Percentiles rank a stretch among this genome's conserved stretches.
Conservation (phyloP, 2,888 invertebrate genomes). For the Cephalotes varians region DNA sequence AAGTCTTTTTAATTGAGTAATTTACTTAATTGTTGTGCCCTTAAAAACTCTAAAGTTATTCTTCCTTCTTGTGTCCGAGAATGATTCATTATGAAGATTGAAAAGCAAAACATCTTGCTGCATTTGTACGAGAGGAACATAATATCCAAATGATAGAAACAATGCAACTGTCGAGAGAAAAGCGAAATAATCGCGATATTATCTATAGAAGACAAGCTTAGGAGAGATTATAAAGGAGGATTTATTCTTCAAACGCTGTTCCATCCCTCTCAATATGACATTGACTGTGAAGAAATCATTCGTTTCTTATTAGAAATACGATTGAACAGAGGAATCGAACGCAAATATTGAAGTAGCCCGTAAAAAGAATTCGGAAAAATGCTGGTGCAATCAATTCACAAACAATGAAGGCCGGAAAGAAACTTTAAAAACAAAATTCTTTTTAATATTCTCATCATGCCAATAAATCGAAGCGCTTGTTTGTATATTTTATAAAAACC, state of each 20-base stretch:
- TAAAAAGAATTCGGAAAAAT: background rate
- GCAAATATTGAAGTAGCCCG: background rate
- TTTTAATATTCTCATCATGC: background rate
- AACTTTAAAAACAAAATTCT: background rate
- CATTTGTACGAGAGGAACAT: background rate
- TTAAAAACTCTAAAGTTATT: background rate
- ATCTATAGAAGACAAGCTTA: background rate
- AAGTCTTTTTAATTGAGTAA: background rate
- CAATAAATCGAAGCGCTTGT: background rate
- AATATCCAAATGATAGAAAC: background rate
- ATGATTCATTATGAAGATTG: constrained; percentile 17
- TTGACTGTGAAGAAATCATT: background rate
- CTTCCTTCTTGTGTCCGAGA: background rate
- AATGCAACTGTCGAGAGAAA: constrained; percentile 24
- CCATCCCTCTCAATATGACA: background rate
- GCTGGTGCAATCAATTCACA: background rate
- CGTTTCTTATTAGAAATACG: constrained; percentile 12
- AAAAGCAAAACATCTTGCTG: background rate
- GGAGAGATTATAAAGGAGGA: constrained; percentile 13
- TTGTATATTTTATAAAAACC: constrained; percentile 1
- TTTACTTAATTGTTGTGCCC: background rate
- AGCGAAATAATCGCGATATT: constrained; percentile 36
- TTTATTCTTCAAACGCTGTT: constrained; percentile 21
- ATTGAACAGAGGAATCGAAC: background rate
- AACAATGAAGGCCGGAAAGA: background rate